Evolutionary conservation across 1,140 invertebrate genomes (phyloP), one percentile per base, ranked within the genome.

Genomic region (Ostrea edulis): DNA sequence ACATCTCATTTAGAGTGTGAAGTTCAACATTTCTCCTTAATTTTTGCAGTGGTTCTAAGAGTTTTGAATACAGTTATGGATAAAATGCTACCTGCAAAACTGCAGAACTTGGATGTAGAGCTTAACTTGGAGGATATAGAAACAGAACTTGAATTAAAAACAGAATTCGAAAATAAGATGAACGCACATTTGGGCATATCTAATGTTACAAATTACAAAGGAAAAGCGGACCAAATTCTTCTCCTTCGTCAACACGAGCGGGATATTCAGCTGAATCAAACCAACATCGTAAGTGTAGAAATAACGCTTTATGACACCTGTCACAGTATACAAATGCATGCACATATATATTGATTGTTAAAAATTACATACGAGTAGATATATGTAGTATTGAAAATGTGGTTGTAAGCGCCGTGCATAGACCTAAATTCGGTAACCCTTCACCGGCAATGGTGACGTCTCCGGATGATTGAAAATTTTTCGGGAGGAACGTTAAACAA

Each of bases 21-120:
- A 44, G 35, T 44, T 44, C 1, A 44, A 44, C 35, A 44, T 44
- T 44, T 44, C 5, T 44, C 35, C 5, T 44, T 44, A 1, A 44
- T 71, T 8, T 71, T 35, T 71, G 8, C 9, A 77, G 68, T 77
- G 11, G 25, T 25, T 9, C 8, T 77, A 44, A 8, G 68, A 35
- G 68, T 77, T 77, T 29, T 77, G 68, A 77, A 77, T 4, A 77
- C 68, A 77, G 68, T 77, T 29, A 77, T 77, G 68, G 68, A 77
- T 17, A 77, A 77, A 77, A 77, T 77, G 68, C 14, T 77, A 29
- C 68, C 68, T 14, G 14, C 68, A 14, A 77, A 77, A 11, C 17
- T 77, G 29, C 22, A 29, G 68, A 77, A 77, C 29, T 77, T 77
- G 8, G 68, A 77, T 77, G 68, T 77, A 11, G 68, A 77, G 14